These are phyloP conservation scores for Blomia tropicalis DNA, from an alignment of 2,888 invertebrate genomes.

Conservation along the genomic window DNA sequence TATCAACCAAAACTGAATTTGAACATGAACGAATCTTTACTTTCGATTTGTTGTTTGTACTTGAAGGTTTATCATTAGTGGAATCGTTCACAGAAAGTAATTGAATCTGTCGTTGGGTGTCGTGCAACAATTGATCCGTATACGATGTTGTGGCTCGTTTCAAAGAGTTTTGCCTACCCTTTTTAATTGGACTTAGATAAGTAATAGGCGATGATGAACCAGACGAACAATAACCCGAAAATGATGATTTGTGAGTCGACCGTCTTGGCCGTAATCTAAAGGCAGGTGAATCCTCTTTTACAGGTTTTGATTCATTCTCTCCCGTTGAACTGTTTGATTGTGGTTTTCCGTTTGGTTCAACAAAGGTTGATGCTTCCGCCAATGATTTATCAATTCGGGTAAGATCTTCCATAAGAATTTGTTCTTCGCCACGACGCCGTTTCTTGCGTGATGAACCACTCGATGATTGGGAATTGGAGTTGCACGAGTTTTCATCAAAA, in stretches of 20 bases:
- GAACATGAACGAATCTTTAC: neutral
- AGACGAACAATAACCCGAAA: neutral
- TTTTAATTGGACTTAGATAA: slow-evolving; percentile 2
- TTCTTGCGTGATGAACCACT: neutral
- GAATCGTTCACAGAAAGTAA: neutral
- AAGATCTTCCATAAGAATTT: slow-evolving; percentile 7
- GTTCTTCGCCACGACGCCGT: slow-evolving; percentile 13
- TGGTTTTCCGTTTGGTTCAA: neutral
- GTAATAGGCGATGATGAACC: slow-evolving; percentile 11
- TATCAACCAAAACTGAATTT: neutral
- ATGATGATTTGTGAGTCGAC: neutral
- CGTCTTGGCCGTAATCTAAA: slow-evolving; percentile 2
- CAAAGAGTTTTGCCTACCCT: neutral
- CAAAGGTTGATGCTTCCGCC: neutral
- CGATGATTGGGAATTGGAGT: slow-evolving; percentile 2
- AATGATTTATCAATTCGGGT: neutral
- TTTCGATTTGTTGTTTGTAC: neutral
- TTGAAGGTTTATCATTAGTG: too few species aligned
- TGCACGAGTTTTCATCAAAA: neutral
- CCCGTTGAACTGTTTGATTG: neutral
- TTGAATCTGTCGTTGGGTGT: slow-evolving; percentile 1
- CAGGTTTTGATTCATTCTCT: neutral
- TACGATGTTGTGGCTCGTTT: neutral
- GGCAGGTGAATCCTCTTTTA: slow-evolving; percentile 1
- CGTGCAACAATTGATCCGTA: neutral